phyloP scores from a whole-genome alignment of 2,797 vertebrate species.

The Perodicticus potto region DNA sequence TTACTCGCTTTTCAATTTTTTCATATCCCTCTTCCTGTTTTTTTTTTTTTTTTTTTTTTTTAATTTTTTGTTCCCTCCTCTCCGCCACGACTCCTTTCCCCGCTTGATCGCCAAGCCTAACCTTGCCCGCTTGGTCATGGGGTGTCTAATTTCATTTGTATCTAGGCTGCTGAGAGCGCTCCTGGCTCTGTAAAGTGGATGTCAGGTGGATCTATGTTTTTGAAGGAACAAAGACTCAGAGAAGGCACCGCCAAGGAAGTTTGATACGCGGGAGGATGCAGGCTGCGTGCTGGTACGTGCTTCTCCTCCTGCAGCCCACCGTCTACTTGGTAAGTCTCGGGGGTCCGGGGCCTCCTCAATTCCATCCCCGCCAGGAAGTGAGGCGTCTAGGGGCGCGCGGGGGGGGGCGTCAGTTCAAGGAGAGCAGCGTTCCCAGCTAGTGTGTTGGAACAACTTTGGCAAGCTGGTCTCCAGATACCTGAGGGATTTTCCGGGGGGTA shows the following conservation, averaged over 20 bases:
- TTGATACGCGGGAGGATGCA: conserved; percentile 96
- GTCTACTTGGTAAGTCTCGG: conserved; percentile 95
- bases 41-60: conserved; percentile 55
- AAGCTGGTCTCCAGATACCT: conserved; percentile 49
- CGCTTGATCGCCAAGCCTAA: conserved; percentile 87
- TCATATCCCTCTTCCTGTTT: conserved; percentile 63
- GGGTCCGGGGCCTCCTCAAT: neutral
- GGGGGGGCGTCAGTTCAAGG: neutral
- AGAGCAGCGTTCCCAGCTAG: conserved; percentile 29
- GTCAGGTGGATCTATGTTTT: conserved; percentile 97
- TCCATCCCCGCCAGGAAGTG: neutral
- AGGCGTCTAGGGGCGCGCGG: neutral
- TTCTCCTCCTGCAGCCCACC: conserved; percentile 94
- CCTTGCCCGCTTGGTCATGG: conserved; percentile 93
- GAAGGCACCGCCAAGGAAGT: conserved; percentile 94
- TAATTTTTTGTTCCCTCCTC: conserved; percentile 26
- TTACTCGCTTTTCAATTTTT: conserved; percentile 88
- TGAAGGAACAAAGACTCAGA: conserved; percentile 91
- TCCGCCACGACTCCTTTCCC: conserved; percentile 75
- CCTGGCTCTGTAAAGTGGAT: conserved; percentile 92
- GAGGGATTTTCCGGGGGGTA: neutral
- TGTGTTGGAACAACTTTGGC: conserved; percentile 62
- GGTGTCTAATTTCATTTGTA: conserved; percentile 91
- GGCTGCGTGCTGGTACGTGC: conserved; percentile 94
- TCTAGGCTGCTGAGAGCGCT: conserved; percentile 92